These are phyloP conservation scores for Polypedilum pembai DNA, from an alignment of 1,140 invertebrate species.

Conservation along the genomic window DNA sequence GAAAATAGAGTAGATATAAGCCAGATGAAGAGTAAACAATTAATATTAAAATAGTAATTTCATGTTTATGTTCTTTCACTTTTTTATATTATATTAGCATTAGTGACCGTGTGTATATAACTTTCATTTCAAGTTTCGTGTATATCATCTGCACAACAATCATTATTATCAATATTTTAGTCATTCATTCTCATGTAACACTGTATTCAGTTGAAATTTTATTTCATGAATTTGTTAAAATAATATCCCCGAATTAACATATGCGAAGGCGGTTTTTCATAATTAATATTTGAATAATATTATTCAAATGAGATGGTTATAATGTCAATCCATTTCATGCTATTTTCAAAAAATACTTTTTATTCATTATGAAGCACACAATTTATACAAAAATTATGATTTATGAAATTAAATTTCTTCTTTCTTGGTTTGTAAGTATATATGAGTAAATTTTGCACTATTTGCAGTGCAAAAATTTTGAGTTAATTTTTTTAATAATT, in stretches of 20 bases:
- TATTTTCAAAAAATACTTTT: slow-evolving; percentile 14
- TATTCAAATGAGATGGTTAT: slow-evolving; percentile 14
- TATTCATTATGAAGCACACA: not conserved
- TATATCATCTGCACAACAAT: slow-evolving; percentile 13
- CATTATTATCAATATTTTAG: slow-evolving; percentile 19
- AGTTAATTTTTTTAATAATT: not conserved
- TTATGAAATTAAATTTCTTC: not conserved
- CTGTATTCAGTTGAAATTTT: not conserved
- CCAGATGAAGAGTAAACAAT: not conserved
- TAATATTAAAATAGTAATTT: slow-evolving; percentile 7
- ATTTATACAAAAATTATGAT: not conserved
- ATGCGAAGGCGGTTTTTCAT: slow-evolving; percentile 16
- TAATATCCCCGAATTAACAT: not conserved
- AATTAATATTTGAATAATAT: slow-evolving; percentile 15
- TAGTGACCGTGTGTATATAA: not conserved
- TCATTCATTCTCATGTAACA: slow-evolving; percentile 18
- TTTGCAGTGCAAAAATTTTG: no score
- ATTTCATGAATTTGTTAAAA: not conserved
- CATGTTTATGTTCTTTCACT: not conserved
- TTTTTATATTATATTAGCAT: not conserved
- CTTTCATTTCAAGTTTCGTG: slow-evolving; percentile 8
- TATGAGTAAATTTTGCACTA: not conserved
- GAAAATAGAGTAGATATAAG: no score
- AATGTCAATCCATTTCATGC: slow-evolving; percentile 17
- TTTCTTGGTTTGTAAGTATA: not conserved